These are phyloP conservation scores for Epinephelus moara DNA, from an alignment of 2,113 vertebrate species.

Conservation along the genomic window DNA sequence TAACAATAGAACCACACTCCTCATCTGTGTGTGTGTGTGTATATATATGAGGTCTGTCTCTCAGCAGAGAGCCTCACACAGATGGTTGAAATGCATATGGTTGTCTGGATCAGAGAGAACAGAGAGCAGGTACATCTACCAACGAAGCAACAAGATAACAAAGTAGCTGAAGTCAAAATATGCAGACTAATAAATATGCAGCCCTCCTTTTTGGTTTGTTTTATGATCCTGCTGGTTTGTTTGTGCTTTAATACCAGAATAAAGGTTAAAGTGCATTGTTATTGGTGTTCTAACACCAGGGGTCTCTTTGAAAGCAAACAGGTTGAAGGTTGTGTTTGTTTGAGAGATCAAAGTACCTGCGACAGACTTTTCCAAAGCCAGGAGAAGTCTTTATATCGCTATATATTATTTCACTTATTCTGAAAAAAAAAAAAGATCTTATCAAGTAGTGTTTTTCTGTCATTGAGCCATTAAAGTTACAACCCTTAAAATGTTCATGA, in stretches of 20 bases:
- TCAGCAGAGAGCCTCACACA: constrained; percentile 16
- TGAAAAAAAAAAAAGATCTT: neutral
- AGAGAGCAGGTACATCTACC: neutral
- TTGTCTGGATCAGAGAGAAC: neutral
- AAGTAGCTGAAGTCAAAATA: neutral
- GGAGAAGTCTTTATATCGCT: neutral
- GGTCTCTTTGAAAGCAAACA: constrained; percentile 33
- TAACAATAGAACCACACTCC: constrained; percentile 53
- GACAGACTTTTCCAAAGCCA: neutral
- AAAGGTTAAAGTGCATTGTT: constrained; percentile 34
- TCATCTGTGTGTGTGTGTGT: constrained; percentile 5
- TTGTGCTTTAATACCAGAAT: neutral
- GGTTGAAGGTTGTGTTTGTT: constrained; percentile 55
- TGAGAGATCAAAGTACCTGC: constrained; percentile 36
- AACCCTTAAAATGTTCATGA: neutral
- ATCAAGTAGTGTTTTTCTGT: neutral
- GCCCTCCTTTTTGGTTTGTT: neutral
- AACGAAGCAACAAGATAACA: neutral
- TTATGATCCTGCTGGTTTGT: constrained; percentile 3
- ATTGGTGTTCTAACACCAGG: constrained; percentile 13
- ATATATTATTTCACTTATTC: no score
- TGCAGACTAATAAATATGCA: neutral
- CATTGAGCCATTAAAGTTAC: neutral
- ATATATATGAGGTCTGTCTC: neutral
- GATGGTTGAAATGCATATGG: constrained; percentile 16